A percentile compares a stretch with the other conserved stretches of the same genome.
These are phyloP conservation scores for Phenganax marumi DNA, from an alignment of 92 coral and sea anemone genomes.

Conservation along the genomic window DNA sequence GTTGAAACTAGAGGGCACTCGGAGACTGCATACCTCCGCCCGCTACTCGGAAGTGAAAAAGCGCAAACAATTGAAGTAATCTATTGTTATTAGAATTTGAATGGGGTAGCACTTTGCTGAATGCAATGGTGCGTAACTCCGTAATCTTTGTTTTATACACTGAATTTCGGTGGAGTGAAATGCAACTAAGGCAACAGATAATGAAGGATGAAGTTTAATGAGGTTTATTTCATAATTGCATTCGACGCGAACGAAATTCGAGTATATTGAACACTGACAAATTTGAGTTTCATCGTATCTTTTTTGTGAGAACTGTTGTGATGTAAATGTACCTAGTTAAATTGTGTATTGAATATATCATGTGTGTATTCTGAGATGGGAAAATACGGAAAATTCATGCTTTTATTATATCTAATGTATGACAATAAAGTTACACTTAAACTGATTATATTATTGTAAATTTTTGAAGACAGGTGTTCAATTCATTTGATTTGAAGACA, in stretches of 20 bases:
- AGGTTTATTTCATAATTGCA: neutral
- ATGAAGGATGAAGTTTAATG: conserved; percentile 7
- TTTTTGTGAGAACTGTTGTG: neutral
- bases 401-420: neutral
- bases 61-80: no score
- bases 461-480: neutral
- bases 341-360: conserved; percentile 2
- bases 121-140: neutral
- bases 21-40: neutral
- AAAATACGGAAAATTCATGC: conserved; percentile 2
- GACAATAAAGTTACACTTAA: neutral
- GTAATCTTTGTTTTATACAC: neutral
- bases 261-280: conserved; percentile 3
- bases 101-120: conserved; percentile 10
- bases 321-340: neutral
- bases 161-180: conserved; percentile 8
- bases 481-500: conserved; percentile 1
- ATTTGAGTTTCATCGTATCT: neutral
- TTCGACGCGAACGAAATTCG: neutral
- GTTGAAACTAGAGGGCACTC: neutral
- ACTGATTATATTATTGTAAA: neutral
- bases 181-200: neutral
- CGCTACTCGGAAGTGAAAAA: neutral
- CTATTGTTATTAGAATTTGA: neutral
- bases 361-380: neutral